These are phyloP conservation scores for Nestor notabilis DNA, from an alignment of 2,113 vertebrate species.

Conservation along the genomic window DNA sequence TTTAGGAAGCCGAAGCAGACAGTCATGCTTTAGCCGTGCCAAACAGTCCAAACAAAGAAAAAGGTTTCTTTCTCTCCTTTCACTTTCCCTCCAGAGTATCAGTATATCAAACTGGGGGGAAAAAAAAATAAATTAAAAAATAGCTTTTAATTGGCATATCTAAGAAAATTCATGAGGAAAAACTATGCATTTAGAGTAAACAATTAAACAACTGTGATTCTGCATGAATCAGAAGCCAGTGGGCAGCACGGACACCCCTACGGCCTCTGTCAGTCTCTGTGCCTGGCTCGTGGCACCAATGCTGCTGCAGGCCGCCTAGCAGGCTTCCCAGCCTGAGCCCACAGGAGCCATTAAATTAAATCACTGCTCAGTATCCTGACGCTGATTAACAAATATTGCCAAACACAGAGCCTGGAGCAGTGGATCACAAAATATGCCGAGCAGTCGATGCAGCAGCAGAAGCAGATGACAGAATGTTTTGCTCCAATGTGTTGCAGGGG, in stretches of 20 bases:
- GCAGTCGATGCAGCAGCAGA: fast-evolving
- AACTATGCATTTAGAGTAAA: background rate
- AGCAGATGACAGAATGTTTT: background rate
- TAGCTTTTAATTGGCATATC: background rate
- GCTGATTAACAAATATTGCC: background rate
- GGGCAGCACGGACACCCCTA: fast-evolving
- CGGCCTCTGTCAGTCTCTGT: fast-evolving
- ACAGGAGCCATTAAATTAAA: fast-evolving
- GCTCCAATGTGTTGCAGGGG: fast-evolving
- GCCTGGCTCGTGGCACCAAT: background rate
- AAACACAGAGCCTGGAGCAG: background rate
- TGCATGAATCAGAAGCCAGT: fast-evolving
- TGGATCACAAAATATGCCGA: fast-evolving
- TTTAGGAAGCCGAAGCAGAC: slow-evolving; percentile 8
- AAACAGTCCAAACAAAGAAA: slow-evolving; percentile 9
- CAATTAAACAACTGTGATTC: background rate
- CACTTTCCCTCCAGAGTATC: background rate
- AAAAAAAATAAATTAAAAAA: background rate
- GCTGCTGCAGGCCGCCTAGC: slow-evolving; percentile 47
- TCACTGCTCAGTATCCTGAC: background rate
- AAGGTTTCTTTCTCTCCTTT: background rate
- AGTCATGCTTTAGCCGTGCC: background rate
- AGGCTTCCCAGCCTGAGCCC: background rate
- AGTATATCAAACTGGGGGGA: background rate
- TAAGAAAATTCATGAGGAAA: background rate